Conservation (phyloP, 2,797 vertebrate species). For the Danio tinwini region DNA sequence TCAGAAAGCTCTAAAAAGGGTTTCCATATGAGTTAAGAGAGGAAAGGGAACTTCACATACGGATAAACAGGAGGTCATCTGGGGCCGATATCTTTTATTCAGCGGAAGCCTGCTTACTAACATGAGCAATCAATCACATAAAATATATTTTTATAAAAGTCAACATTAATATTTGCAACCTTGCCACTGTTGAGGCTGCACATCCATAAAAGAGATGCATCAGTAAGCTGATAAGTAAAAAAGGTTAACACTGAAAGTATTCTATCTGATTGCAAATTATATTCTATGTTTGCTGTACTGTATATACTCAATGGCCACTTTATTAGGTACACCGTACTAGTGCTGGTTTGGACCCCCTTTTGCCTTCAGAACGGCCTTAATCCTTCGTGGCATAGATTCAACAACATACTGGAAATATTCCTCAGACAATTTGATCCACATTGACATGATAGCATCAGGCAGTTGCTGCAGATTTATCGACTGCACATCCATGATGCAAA, state of each 20-base stretch:
- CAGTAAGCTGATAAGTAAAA: conserved; percentile 69
- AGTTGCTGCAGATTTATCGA: too few species aligned
- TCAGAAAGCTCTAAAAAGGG: conserved; percentile 62
- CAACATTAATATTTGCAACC: conserved; percentile 9
- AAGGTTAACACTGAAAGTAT: conserved; percentile 65
- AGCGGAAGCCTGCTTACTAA: neutral
- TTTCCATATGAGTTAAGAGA: conserved; percentile 63
- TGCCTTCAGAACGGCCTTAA: too few species aligned
- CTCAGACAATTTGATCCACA: too few species aligned
- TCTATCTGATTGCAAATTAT: conserved; percentile 63
- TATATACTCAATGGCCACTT: too few species aligned
- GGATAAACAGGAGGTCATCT: conserved; percentile 17
- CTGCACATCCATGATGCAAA: too few species aligned
- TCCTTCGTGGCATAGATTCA: too few species aligned
- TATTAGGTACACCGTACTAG: too few species aligned
- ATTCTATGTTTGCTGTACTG: conserved; percentile 15
- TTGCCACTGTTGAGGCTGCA: neutral
- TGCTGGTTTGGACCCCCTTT: too few species aligned
- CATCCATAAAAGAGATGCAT: conserved; percentile 64
- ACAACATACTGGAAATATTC: too few species aligned
- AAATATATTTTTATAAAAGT: conserved; percentile 21
- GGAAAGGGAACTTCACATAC: conserved; percentile 38
- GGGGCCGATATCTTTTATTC: conserved; percentile 7
- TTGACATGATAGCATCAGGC: too few species aligned
- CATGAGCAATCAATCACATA: neutral